Evolutionary conservation across 2,797 vertebrate genomes (phyloP).

Genomic region (Pipistrellus nathusii): DNA sequence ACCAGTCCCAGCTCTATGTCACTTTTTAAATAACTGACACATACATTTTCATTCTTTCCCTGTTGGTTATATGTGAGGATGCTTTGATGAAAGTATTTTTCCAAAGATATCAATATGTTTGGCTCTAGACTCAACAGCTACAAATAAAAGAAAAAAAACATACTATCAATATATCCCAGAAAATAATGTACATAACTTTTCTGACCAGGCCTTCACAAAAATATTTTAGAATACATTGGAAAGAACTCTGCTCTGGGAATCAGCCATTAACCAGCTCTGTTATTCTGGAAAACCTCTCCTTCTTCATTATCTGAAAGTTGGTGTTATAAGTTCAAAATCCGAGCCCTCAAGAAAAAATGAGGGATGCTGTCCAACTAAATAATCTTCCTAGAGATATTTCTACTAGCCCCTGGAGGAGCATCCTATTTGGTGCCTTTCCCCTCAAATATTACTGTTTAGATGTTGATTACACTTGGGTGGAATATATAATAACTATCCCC

Average conservation of each 20-base stretch:
- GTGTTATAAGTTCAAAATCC: slow-evolving; percentile 14
- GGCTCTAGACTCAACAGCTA: slow-evolving; percentile 26
- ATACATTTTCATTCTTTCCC: slow-evolving; percentile 43
- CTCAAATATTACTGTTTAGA: background rate
- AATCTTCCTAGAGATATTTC: slow-evolving; percentile 17
- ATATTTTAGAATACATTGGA: slow-evolving; percentile 1
- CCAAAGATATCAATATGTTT: slow-evolving; percentile 54
- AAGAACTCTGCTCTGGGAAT: slow-evolving; percentile 2
- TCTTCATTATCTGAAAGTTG: slow-evolving; percentile 24
- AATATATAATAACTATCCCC: background rate
- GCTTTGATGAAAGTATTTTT: slow-evolving; percentile 60
- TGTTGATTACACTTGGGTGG: background rate
- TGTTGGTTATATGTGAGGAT: slow-evolving; percentile 37
- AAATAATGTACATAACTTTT: slow-evolving; percentile 14
- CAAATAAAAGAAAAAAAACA: slow-evolving; percentile 37
- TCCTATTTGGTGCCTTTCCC: background rate
- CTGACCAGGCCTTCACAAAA: background rate
- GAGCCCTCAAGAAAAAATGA: background rate
- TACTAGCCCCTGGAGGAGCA: background rate
- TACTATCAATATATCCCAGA: slow-evolving; percentile 36
- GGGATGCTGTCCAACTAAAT: background rate
- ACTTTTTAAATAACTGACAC: slow-evolving; percentile 38
- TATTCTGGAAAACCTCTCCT: background rate
- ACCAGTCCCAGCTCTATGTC: no score
- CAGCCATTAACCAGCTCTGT: slow-evolving; percentile 19